Evolutionary conservation across 2,797 vertebrate genomes (phyloP).

Genomic region (Fundulus diaphanus): DNA sequence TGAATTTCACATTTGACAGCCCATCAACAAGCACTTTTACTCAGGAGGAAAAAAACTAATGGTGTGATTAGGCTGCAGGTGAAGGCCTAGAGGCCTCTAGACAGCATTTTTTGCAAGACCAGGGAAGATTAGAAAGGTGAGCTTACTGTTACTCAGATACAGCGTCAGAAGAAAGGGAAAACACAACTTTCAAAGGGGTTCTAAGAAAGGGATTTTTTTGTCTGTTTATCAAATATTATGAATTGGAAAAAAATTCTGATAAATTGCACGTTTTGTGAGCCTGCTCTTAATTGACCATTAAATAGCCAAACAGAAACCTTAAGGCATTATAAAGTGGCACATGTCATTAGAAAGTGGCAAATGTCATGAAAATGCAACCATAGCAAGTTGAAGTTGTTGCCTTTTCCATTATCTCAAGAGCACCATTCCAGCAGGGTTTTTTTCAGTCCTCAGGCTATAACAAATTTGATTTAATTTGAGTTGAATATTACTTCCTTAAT

Average conservation of each 20-base stretch:
- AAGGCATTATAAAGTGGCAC: not conserved
- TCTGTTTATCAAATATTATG: not conserved
- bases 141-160: no score
- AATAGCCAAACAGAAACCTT: slow-evolving; percentile 2
- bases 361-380: not conserved
- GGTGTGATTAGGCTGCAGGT: slow-evolving; percentile 75
- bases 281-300: not conserved
- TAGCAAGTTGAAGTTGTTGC: not conserved
- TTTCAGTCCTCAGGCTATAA: not conserved
- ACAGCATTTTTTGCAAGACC: slow-evolving; percentile 51
- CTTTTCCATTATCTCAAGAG: slow-evolving; percentile 1
- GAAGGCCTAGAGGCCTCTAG: slow-evolving; percentile 65
- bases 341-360: not conserved
- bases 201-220: not conserved
- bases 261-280: not conserved
- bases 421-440: not conserved
- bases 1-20: slow-evolving; percentile 76
- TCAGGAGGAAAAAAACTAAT: slow-evolving; percentile 60
- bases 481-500: not conserved
- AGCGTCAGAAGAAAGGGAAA: not conserved
- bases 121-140: not conserved
- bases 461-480: not conserved
- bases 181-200: not conserved
- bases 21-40: slow-evolving; percentile 78
- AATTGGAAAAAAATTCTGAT: not conserved